phyloP scores from a whole-genome alignment of 2,797 vertebrate genomes.

The Liasis olivaceus region DNA sequence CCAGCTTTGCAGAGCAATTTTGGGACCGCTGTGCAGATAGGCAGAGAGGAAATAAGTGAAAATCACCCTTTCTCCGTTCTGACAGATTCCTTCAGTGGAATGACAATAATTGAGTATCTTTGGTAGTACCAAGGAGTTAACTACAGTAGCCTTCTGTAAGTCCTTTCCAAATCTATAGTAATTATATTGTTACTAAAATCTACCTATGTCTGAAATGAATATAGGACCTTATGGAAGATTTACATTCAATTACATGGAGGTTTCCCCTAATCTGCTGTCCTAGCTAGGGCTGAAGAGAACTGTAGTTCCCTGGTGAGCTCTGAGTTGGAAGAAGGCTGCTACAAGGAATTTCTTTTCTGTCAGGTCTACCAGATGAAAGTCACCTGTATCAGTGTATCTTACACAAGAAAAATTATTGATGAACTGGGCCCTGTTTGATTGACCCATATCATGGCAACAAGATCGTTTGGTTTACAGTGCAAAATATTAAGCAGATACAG shows the following conservation, averaged over 20 bases:
- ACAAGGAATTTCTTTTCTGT: neutral
- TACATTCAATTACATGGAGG: slow-evolving; percentile 38
- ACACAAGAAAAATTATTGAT: neutral
- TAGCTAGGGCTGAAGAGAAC: neutral
- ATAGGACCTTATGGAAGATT: neutral
- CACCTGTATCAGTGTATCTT: neutral
- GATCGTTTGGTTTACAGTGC: neutral
- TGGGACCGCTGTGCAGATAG: neutral
- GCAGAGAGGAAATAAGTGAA: neutral
- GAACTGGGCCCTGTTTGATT: neutral
- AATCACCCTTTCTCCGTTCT: neutral
- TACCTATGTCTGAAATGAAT: neutral
- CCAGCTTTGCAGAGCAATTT: neutral
- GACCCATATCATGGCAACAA: slow-evolving; percentile 26
- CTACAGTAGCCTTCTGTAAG: neutral
- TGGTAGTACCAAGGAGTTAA: neutral
- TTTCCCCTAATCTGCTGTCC: neutral
- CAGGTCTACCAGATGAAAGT: neutral
- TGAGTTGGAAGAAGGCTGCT: neutral
- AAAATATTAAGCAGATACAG: slow-evolving; percentile 51
- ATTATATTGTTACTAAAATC: neutral
- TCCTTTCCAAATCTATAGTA: neutral
- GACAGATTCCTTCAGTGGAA: neutral
- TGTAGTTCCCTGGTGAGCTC: neutral
- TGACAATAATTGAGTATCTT: neutral